Evolutionary conservation across 2,888 invertebrate species (phyloP).

Genomic region (Petrophora chlorosata): DNA sequence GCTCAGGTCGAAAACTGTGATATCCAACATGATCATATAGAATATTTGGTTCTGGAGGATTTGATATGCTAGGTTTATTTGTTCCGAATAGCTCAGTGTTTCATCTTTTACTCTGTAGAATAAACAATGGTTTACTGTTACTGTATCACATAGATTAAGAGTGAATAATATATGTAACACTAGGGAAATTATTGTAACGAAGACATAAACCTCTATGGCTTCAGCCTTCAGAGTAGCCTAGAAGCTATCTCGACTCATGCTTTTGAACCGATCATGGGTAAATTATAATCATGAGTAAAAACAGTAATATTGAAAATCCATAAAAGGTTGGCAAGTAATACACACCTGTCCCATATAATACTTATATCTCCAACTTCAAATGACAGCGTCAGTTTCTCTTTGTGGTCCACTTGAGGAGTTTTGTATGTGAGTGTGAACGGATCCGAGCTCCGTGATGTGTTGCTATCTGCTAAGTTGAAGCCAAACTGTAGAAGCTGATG

Average conservation of each 20-base stretch:
- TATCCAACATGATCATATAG: constrained; percentile 57
- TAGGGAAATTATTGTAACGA: too few relatives aligned
- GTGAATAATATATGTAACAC: neutral
- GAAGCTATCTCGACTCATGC: too few relatives aligned
- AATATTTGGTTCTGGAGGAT: constrained; percentile 69
- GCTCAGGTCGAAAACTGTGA: constrained; percentile 62
- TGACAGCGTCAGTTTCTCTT: constrained; percentile 59
- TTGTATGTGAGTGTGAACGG: constrained; percentile 60
- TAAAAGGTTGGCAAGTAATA: constrained; percentile 4
- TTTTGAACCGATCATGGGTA: too few relatives aligned
- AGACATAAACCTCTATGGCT: too few relatives aligned
- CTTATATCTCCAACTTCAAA: constrained; percentile 69
- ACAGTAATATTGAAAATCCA: too few relatives aligned
- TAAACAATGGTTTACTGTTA: too few relatives aligned
- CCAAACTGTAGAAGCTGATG: constrained; percentile 67
- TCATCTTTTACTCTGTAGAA: constrained; percentile 63
- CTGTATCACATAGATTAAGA: neutral
- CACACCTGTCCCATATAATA: constrained; percentile 70
- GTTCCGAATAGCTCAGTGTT: constrained; percentile 49
- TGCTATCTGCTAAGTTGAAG: constrained; percentile 64
- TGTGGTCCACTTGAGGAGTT: constrained; percentile 58
- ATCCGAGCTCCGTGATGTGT: constrained; percentile 59
- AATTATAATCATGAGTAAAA: too few relatives aligned
- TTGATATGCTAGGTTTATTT: constrained; percentile 59
- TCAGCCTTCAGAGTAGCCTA: too few relatives aligned